A percentile compares a stretch with the other conserved stretches of the same genome.
phyloP scores from a whole-genome alignment of 2,888 invertebrate genomes.

The Coenonympha glycerion region DNA sequence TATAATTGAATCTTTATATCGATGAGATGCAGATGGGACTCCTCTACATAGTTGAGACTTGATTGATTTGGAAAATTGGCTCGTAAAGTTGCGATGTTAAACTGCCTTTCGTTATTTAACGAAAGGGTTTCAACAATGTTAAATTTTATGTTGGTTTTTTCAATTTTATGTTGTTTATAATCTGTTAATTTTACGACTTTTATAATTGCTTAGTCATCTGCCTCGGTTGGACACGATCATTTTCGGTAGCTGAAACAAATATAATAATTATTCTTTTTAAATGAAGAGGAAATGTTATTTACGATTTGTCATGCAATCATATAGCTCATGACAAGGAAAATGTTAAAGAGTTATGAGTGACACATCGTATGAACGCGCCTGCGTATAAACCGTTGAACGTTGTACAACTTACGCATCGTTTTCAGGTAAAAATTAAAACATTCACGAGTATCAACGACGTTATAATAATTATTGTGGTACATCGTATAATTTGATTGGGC shows the following conservation, averaged over 20 bases:
- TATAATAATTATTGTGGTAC: not conserved
- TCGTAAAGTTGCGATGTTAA: conserved; percentile 11
- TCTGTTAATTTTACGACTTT: not conserved
- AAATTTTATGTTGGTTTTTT: not conserved
- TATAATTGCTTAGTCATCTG: not conserved
- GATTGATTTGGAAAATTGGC: conserved; percentile 10
- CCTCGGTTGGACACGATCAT: not conserved
- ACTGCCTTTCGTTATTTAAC: conserved; percentile 1
- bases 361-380: no score
- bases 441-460: not conserved
- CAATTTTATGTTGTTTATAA: not conserved
- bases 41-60: conserved; percentile 7
- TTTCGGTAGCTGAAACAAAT: not conserved
- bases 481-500: conserved; percentile 3
- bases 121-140: not conserved
- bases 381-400: no score
- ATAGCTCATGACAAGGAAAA: no score
- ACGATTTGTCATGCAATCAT: no score
- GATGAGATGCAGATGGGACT: conserved; percentile 6
- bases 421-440: not conserved
- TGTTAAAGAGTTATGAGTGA: no score
- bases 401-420: no score
- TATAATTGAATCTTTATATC: conserved; percentile 17
- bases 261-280: not conserved
- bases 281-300: no score